phyloP scores from a whole-genome alignment of 2,113 vertebrate species.

The Platysteira castanea region DNA sequence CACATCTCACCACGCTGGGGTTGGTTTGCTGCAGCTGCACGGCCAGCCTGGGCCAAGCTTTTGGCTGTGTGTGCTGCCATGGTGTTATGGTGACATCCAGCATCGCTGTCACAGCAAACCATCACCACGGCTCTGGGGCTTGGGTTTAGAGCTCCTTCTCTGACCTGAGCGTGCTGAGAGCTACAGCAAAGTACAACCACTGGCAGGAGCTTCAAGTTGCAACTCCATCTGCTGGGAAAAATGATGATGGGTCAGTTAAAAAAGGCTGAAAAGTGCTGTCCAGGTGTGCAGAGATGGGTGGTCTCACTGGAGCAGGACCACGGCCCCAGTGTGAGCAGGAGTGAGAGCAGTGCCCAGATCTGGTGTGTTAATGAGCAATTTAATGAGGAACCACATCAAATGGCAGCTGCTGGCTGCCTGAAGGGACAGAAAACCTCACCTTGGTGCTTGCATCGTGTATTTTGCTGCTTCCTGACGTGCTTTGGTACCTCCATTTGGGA shows the following conservation, averaged over 20 bases:
- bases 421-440: background rate
- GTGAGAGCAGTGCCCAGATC: background rate
- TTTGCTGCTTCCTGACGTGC: background rate
- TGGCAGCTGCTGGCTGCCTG: background rate
- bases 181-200: background rate
- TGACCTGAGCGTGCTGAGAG: background rate
- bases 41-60: background rate
- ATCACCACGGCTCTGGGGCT: accelerated
- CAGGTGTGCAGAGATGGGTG: accelerated
- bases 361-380: background rate
- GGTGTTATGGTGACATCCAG: accelerated
- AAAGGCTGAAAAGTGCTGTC: background rate
- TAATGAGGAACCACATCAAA: background rate
- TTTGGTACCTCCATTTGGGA: background rate
- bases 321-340: accelerated
- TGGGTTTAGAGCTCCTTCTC: accelerated
- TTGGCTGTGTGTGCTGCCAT: background rate
- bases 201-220: background rate
- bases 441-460: background rate
- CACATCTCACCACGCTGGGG: accelerated
- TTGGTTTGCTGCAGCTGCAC: background rate
- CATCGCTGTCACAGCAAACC: background rate
- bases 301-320: background rate
- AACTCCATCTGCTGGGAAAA: background rate
- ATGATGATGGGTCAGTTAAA: background rate